phyloP scores from a whole-genome alignment of 2,113 vertebrate species.

The Promerops cafer region DNA sequence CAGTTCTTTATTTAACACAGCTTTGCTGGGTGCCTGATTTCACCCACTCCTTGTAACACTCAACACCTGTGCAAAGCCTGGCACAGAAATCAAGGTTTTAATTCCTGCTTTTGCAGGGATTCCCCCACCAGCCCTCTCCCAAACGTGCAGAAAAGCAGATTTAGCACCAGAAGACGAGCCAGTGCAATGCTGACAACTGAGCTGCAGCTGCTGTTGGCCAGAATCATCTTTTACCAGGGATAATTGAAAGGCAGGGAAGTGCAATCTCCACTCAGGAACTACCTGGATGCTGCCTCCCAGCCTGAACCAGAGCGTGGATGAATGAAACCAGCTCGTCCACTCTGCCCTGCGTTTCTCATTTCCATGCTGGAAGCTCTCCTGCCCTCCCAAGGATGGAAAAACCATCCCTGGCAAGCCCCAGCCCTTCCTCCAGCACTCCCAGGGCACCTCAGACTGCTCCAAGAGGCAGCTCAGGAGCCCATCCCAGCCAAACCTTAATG shows the following conservation, averaged over 20 bases:
- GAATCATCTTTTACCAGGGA: neutral
- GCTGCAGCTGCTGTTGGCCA: neutral
- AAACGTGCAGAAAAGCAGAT: neutral
- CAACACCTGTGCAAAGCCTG: neutral
- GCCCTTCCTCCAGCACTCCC: neutral
- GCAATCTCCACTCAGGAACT: neutral
- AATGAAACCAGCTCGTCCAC: neutral
- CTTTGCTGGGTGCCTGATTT: neutral
- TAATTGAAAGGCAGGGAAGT: neutral
- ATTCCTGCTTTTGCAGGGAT: neutral
- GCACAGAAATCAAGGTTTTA: neutral
- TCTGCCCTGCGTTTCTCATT: neutral
- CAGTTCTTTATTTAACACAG: neutral
- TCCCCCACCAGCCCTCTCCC: neutral
- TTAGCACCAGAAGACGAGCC: fast-evolving
- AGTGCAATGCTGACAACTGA: neutral
- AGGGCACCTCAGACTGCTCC: neutral
- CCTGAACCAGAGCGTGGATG: neutral
- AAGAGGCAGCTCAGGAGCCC: neutral
- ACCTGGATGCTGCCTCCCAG: neutral
- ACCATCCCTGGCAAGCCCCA: neutral
- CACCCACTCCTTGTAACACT: neutral
- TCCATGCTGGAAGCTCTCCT: neutral
- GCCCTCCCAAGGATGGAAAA: neutral
- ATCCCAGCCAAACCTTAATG: neutral